Base-by-base conservation (phyloP, 2,888 invertebrate species). In the Chrysina gloriosa region DNA sequence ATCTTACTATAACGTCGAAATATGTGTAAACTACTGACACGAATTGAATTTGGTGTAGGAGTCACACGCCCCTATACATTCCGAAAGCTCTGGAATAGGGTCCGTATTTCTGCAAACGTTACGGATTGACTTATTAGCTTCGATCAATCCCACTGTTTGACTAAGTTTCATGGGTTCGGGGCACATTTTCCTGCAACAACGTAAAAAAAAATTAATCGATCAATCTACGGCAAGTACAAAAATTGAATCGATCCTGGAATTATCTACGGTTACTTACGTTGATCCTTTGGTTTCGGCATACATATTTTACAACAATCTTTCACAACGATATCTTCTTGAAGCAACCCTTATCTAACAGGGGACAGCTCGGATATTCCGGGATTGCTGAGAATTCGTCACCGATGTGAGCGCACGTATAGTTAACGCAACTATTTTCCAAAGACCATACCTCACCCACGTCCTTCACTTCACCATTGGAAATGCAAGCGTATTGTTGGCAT, bases 261-360 rank as follows among this genome's bases (percentile, higher is more conserved):
- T 42, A 42, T n/a, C 14, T 42, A n/a, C n/a, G 1, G 14, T 11
- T 2, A 23, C 2, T 48, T 48, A 48, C 48, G 0, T 19, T 3
- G 11, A 48, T 48, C 27, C 11, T n/a, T 1, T n/a, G 27, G 1
- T 27, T 2, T 1, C 5, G n/a, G 25, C 11, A 11, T 0, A 11
- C 94, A 94, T 50, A 84, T 80, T 27, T 86, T 83, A 75, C 93
- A 94, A 79, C 94, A 94, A 54, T 89, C 89, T 23, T 89, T 88
- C 9, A 83, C 80, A 74, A 88, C 86, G 14, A 88, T 75, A 69
- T 87, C 80, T 19, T 87, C 84, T 0, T 84, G 81, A 0, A 86
- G 84, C n/a, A n/a, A 77, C 94, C 93, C 45, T 82, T 77, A n/a
- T 81, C 77, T 27, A 91, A 79, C 80, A 89, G 87, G 0, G 91